phyloP scores from a whole-genome alignment of 1,140 invertebrate genomes.

The Philaenus spumarius region DNA sequence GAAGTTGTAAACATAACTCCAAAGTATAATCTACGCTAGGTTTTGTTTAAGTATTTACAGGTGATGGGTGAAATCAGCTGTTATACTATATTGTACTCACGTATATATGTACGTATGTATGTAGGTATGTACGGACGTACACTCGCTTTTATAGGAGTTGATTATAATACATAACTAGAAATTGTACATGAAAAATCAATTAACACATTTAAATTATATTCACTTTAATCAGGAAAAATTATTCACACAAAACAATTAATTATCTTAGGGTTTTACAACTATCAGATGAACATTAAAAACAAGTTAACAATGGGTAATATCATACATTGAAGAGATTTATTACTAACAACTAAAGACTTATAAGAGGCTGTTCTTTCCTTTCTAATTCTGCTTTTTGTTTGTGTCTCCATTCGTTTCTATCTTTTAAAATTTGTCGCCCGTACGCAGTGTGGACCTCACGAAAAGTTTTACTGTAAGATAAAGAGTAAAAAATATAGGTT shows the following conservation, averaged over 20 bases:
- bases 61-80: too few species aligned
- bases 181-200: neutral
- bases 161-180: too few species aligned
- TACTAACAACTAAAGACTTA: constrained; percentile 12
- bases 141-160: too few species aligned
- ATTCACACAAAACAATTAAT: neutral
- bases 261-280: neutral
- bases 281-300: neutral
- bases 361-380: constrained; percentile 22
- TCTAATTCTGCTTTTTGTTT: constrained; percentile 21
- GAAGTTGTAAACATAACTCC: too few species aligned
- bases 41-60: too few species aligned
- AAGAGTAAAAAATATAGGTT: neutral
- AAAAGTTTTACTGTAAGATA: constrained; percentile 49
- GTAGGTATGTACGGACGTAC: too few species aligned
- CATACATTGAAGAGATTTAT: neutral
- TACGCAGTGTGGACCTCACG: constrained; percentile 61
- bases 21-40: too few species aligned
- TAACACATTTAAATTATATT: neutral
- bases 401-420: constrained; percentile 60
- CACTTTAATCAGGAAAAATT: neutral
- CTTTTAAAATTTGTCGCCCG: constrained; percentile 57
- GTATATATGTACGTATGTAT: too few species aligned
- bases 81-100: too few species aligned
- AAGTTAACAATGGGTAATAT: neutral